Evolutionary conservation across 2,113 vertebrate genomes (phyloP), one percentile per base, ranked within the genome.

Genomic region (mouse (Mus musculus)): DNA sequence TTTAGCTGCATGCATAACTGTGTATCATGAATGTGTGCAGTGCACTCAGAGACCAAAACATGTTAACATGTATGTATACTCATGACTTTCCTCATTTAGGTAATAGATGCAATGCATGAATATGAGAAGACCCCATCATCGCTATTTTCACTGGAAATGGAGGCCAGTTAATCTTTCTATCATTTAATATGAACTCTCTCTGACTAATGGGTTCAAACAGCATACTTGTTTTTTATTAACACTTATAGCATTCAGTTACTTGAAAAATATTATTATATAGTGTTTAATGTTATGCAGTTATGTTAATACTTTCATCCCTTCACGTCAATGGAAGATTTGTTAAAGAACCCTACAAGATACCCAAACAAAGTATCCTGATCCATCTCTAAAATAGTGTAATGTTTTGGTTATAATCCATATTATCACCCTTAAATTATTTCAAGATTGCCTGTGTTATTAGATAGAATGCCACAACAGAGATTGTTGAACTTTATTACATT

Each of bases 161-260:
- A 87, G 49, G 91, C 93, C 89, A 97, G 39, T 87, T 85, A 76
- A 90, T 95, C 91, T 96, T 95, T 91, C 76, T 88, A 93, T 96
- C 94, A 59, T 96, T 91, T 95, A 95, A 94, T 90, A 13, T 33
- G 90, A 24, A 67, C 28, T 90, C 46, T 54, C 42, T 97, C 88
- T 97, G 95, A 97, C 97, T 96, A 97, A 97, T 97, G 95, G 39
- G 36, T 93, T 96, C 96, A 94, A 97, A 95, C 87, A 95, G 72
- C 56, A 52, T 49, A 46, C 26, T 49, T 78, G 26, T 33, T 49
- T 17, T 89, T 59, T 24, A 10, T 94, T 82, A 91, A 13, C 24
- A 86, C 7, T 36, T 36, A 10, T 24, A 69, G 1, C 0, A 85
- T 63, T 22, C 76, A 9, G 4, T 71, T 88, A 93, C 11, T 81